Evolutionary conservation across 2,888 invertebrate species (phyloP).

Genomic region (Miltochrista miniata): DNA sequence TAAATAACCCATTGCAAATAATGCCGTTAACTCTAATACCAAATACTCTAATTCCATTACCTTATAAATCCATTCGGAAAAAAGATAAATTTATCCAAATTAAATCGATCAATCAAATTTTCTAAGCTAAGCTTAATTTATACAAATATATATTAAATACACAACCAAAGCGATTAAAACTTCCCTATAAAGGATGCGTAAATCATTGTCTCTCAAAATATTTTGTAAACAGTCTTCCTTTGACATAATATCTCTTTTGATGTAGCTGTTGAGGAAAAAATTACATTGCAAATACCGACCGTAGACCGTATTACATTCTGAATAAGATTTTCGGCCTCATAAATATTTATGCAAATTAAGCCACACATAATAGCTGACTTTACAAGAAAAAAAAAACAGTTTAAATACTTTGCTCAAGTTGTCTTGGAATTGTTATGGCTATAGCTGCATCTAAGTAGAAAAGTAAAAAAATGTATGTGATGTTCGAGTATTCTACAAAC

Average conservation of each 20-base stretch:
- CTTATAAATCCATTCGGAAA: no score
- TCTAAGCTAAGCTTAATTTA: no score
- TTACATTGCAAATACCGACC: background rate
- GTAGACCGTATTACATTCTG: conserved; percentile 1
- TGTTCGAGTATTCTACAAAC: no score
- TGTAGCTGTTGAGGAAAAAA: conserved; percentile 5
- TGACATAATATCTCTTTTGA: conserved; percentile 12
- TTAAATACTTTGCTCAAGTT: conserved; percentile 2
- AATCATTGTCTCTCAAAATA: conserved; percentile 12
- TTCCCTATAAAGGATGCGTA: conserved; percentile 3
- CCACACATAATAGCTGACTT: background rate
- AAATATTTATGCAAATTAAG: background rate
- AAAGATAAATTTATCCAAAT: background rate
- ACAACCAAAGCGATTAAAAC: conserved; percentile 5
- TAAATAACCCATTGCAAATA: no score
- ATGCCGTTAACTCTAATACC: no score
- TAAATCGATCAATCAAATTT: no score
- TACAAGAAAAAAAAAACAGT: background rate
- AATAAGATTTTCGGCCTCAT: conserved; percentile 2
- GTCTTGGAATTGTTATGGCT: no score
- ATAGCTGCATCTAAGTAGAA: no score
- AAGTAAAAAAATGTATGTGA: no score
- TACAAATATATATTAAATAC: no score
- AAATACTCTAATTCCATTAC: no score
- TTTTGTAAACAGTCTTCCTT: conserved; percentile 6